phyloP scores from a whole-genome alignment of 2,888 invertebrate genomes.

The Chrysina gloriosa region DNA sequence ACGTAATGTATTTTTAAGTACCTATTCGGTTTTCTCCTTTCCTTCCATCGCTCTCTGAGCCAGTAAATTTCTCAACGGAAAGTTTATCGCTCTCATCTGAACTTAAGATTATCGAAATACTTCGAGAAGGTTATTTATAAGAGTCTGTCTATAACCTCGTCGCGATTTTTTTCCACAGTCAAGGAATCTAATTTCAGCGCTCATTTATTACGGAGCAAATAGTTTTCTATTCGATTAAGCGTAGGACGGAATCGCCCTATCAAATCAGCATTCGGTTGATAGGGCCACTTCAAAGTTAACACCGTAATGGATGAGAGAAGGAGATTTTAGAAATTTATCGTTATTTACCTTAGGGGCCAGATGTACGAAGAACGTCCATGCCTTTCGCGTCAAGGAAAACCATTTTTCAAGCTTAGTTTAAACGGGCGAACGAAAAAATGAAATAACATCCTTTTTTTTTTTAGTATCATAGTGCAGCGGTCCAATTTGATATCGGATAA shows the following conservation, averaged over 20 bases:
- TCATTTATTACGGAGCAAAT: conserved; percentile 58
- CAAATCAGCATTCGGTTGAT: conserved; percentile 55
- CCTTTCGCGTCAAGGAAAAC: conserved; percentile 40
- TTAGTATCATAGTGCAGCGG: neutral
- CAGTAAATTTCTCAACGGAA: conserved; percentile 5
- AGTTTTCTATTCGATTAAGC: conserved; percentile 58
- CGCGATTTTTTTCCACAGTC: conserved; percentile 17
- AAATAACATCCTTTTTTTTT: neutral
- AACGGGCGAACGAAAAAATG: conserved; percentile 36
- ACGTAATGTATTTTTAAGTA: no score
- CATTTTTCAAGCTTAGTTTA: conserved; percentile 53
- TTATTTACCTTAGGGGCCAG: conserved; percentile 55
- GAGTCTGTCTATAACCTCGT: conserved; percentile 22
- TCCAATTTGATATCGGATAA: neutral
- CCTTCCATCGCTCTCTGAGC: no score
- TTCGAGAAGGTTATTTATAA: conserved; percentile 30
- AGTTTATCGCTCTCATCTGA: conserved; percentile 18
- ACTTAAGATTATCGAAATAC: conserved; percentile 27
- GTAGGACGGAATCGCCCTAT: conserved; percentile 54
- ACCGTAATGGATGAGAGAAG: conserved; percentile 50
- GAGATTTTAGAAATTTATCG: conserved; percentile 55
- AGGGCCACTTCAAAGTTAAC: conserved; percentile 56
- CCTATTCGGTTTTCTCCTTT: no score
- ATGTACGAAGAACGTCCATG: conserved; percentile 46
- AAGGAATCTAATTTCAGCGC: conserved; percentile 54